These are phyloP conservation scores for Falco berigora DNA, from an alignment of 2,797 vertebrate genomes.

Conservation along the genomic window DNA sequence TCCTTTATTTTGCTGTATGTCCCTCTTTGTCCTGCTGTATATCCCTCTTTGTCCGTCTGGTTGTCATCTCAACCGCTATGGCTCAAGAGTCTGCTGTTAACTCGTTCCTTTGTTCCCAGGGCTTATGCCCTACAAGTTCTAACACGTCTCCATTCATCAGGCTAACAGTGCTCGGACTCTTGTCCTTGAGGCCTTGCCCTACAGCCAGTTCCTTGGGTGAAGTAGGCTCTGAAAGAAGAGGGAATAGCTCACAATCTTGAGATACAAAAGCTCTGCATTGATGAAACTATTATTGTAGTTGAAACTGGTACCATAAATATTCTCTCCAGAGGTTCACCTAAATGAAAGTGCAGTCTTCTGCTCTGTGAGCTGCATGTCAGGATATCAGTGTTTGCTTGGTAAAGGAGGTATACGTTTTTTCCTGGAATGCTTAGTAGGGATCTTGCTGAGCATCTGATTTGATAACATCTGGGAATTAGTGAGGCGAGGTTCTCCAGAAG, in stretches of 20 bases:
- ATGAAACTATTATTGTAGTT: neutral
- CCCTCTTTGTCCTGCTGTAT: too few species aligned
- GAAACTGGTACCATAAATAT: neutral
- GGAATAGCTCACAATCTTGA: neutral
- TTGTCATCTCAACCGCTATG: too few species aligned
- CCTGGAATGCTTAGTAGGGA: neutral
- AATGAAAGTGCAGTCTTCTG: neutral
- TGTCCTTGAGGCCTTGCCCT: too few species aligned
- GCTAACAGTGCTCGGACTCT: too few species aligned
- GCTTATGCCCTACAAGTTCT: too few species aligned
- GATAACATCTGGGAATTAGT: neutral
- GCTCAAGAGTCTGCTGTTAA: too few species aligned
- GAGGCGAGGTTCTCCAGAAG: neutral
- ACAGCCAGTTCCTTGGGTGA: neutral
- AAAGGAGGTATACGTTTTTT: neutral
- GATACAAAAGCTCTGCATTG: neutral
- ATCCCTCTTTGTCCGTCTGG: too few species aligned
- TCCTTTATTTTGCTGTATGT: too few species aligned
- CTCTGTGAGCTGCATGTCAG: neutral
- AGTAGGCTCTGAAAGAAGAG: neutral
- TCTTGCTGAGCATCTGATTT: neutral
- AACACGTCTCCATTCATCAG: too few species aligned
- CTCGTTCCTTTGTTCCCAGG: too few species aligned
- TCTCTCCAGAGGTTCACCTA: neutral
- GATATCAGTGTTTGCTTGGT: neutral